Conservation (phyloP, 1,140 invertebrate genomes). For the Drosophila repleta region DNA sequence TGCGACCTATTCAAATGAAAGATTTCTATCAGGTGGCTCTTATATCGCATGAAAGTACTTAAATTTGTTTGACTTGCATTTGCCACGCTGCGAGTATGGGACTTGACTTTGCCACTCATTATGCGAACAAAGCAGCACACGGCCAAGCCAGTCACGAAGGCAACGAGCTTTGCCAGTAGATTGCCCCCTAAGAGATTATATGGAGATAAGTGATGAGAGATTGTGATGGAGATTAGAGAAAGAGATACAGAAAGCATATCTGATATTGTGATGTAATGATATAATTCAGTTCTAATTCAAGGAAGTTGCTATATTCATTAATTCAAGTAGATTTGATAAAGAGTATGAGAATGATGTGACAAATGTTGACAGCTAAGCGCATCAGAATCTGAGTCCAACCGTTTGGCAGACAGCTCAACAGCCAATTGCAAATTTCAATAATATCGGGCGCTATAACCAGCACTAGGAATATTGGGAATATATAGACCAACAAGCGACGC, state of each 20-base stretch:
- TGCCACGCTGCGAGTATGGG: conserved; percentile 26
- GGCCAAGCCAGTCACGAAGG: conserved; percentile 26
- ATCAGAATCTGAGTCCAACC: neutral
- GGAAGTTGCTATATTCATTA: no score
- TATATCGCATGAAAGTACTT: conserved; percentile 80
- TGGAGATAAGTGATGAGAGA: conserved; percentile 2
- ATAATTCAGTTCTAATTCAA: neutral
- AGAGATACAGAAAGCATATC: no score
- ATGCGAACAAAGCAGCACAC: conserved; percentile 48
- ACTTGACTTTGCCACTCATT: conserved; percentile 32
- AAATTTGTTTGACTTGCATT: conserved; percentile 77
- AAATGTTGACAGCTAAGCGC: neutral
- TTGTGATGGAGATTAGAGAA: neutral
- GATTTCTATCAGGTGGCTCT: conserved; percentile 81
- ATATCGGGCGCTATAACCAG: neutral
- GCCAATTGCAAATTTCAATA: neutral
- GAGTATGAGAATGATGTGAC: neutral
- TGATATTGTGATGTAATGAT: no score
- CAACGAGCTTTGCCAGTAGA: conserved; percentile 55
- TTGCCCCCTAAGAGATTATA: conserved; percentile 49
- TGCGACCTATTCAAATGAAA: conserved; percentile 66
- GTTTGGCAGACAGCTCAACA: neutral
- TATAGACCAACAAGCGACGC: neutral
- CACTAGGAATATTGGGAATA: neutral
- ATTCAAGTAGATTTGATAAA: neutral